Base-by-base conservation (phyloP, 2,113 vertebrate genomes). In the Istiophorus platypterus region DNA sequence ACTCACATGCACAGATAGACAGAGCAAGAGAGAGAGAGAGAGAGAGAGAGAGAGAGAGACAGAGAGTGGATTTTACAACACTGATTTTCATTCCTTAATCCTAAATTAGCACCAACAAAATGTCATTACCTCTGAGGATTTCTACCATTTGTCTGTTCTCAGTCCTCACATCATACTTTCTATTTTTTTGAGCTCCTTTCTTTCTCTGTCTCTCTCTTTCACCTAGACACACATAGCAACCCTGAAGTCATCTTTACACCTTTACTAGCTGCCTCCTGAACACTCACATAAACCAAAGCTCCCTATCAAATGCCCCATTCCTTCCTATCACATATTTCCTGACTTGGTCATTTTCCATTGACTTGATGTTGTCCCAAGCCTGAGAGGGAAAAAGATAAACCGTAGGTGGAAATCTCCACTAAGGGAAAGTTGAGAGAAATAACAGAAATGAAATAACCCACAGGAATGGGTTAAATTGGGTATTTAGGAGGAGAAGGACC, bases 41-140 rank as follows among this genome's bases (percentile, higher is more conserved):
- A 68, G 37, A 47, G 2, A 72, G 34, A 63, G 1, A 72, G 34
- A 63, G 1, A 71, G n/a, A 37, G 7, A 81, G 17, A 57, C 26
- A 45, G 8, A 68, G 37, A 47, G 2, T 39, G 26, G 52, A 70
- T 85, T 83, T 89, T 12, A 47, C 41, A 80, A 74, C 73, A 41
- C 41, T 80, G 49, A 75, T 86, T 79, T 76, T 76, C 17, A 56
- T 37, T 89, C 62, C 72, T 65, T 82, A 72, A 81, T 85, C 47
- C 42, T 56, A 88, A 88, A 88, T 86, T 87, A 76, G 74, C 76
- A 63, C 49, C 49, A 29, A 2, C 18, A 74, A 78, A 76, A 81
- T 71, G 47, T 41, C 39, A 61, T 64, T 34, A 83, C 27, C 26
- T 41, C 54, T 27, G n/a, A 84, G 0, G 37, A 72, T 85, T 80